Base-by-base conservation (phyloP, 64 coral and sea anemone genomes). In the Stichodactyla helianthus region DNA sequence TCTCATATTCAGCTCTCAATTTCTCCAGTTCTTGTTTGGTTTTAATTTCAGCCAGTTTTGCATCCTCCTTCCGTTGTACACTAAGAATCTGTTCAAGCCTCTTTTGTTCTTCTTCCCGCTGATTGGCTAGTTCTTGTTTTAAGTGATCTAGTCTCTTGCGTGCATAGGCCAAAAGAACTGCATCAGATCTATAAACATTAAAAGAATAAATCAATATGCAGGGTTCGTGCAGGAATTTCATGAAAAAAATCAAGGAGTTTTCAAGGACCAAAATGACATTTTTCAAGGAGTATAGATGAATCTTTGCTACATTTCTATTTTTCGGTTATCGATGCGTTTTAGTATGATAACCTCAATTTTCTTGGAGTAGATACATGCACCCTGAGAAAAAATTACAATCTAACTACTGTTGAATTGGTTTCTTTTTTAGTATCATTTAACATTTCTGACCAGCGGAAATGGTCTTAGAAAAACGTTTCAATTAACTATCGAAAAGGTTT, bases 121-220 rank as follows among this genome's bases (percentile, higher is more conserved):
- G 91, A 54, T 60, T 89, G 11, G 80, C 84, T 20, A 99, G 23
- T 51, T 94, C 64, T 9, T 95, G 84, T 35, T 92, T 92, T 51
- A 99, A 51, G 23, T 92, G 93, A 6, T 94, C 90, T 14, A 99
- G 80, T 82, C 90, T 90, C 58, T 99, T 95, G 13, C 93, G 93
- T 54, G 97, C 97, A 92, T 99, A 99, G 12, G 93, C 97, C 77
- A 99, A 79, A 31, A 99, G 59, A 11, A 92, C 97, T 53, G 85
- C 79, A 55, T 89, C 86, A 23, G 93, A 92, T 22, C 93, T 99
- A 51, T 53, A 26, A 58, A 15, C 55, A 17, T 17, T 4, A 80
- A 50, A 6, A 50, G 52, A 77, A 77, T 7, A 7, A 7, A 57
- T 7, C 55, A 57, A 57, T 7, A 57, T 13, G n/a, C 17, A 82